Conservation (phyloP, 2,888 invertebrate genomes). For the Heliconius sara region DNA sequence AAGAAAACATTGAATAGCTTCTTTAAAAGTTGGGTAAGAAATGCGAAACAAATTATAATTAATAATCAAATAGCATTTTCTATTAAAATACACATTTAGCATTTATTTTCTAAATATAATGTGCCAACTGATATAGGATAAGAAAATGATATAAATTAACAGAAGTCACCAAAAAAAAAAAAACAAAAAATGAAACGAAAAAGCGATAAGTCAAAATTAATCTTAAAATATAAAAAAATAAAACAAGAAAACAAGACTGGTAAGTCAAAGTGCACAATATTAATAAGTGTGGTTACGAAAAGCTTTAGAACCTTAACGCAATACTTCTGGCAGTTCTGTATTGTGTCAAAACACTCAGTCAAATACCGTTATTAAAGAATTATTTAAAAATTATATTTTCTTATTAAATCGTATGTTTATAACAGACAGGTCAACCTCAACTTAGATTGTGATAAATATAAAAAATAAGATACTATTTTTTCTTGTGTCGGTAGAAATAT, state of each 20-base stretch:
- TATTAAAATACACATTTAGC: background rate
- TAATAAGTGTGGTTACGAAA: constrained; percentile 30
- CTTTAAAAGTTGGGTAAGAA: background rate
- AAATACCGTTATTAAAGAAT: constrained; percentile 4
- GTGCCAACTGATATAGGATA: background rate
- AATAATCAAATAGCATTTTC: constrained; percentile 1
- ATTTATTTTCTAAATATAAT: background rate
- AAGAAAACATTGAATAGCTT: background rate
- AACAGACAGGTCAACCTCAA: background rate
- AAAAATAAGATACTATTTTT: background rate
- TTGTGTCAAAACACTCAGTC: constrained; percentile 24
- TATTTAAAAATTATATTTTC: background rate
- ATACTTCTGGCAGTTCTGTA: constrained; percentile 13
- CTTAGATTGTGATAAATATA: too few species aligned
- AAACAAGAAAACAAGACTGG: background rate
- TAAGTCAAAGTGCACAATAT: constrained; percentile 13
- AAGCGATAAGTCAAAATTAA: background rate
- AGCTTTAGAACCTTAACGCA: constrained; percentile 3
- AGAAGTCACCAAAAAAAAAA: background rate
- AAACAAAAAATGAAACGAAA: background rate
- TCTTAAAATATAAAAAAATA: background rate
- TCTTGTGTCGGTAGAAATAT: too few species aligned
- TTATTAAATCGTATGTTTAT: background rate
- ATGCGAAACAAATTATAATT: constrained; percentile 7
- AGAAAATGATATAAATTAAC: background rate